Percentiles rank a stretch among this genome's conserved stretches.
Evolutionary conservation across 2,797 vertebrate species (phyloP).

Genomic region (Emydoidea blandingii): DNA sequence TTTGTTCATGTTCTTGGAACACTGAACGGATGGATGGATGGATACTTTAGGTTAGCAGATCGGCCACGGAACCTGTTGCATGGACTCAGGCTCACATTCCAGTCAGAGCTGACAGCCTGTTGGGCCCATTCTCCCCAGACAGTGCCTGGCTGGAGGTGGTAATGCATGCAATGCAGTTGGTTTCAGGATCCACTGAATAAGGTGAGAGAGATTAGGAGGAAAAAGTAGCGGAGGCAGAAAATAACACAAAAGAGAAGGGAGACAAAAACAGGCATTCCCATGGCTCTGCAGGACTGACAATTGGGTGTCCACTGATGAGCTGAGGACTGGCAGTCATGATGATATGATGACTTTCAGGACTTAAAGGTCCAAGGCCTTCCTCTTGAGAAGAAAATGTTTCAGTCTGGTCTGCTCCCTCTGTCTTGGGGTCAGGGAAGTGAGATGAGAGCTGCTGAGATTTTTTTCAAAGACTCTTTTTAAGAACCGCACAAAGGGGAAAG

Average conservation of each 20-base stretch:
- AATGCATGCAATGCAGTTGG: not conserved
- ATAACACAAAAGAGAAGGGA: not conserved
- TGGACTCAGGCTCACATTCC: not conserved
- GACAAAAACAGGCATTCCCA: not conserved
- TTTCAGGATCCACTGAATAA: not conserved
- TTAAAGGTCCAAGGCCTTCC: not conserved
- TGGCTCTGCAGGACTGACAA: not conserved
- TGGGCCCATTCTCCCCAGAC: not conserved
- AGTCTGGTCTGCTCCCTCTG: not conserved
- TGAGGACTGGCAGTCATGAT: not conserved
- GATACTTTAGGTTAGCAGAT: not conserved
- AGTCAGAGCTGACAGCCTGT: not conserved
- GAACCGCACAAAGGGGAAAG: not conserved
- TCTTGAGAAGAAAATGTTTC: not conserved
- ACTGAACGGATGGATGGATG: not conserved
- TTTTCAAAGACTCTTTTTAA: not conserved
- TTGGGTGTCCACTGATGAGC: not conserved
- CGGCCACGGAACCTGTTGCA: not conserved
- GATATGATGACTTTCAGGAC: not conserved
- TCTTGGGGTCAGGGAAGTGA: not conserved
- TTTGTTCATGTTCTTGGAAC: not conserved
- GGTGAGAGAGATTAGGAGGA: not conserved
- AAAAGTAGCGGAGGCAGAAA: not conserved
- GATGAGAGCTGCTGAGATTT: not conserved
- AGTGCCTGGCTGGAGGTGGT: not conserved